A percentile compares a stretch with the other conserved stretches of the same genome.
phyloP scores from a whole-genome alignment of 2,797 vertebrate species.

The Scarus forsteni region DNA sequence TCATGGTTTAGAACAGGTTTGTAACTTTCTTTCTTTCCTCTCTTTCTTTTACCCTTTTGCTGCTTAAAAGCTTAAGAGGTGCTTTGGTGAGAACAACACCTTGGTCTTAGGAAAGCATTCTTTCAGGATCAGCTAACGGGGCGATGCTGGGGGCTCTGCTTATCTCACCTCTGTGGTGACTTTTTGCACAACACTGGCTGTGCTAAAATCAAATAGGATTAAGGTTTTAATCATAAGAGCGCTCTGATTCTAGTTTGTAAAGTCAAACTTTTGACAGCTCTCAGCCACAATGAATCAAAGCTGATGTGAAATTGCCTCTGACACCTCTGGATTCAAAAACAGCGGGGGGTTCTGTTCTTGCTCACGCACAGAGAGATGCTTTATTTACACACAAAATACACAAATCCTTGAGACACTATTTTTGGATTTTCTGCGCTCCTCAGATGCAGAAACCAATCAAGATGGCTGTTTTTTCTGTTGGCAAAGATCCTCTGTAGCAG shows the following conservation, averaged over 20 bases:
- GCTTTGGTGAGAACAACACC: conserved; percentile 55
- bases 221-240: conserved; percentile 26
- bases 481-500: conserved; percentile 26
- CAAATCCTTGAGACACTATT: conserved; percentile 8
- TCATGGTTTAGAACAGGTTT: no score
- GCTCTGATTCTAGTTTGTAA: conserved; percentile 26
- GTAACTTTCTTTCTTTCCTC: background rate
- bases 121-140: conserved; percentile 47
- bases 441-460: conserved; percentile 12
- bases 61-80: conserved; percentile 49
- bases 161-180: conserved; percentile 34
- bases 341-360: conserved; percentile 21
- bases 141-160: conserved; percentile 14
- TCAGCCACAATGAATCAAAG: conserved; percentile 9
- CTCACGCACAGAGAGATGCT: conserved; percentile 15
- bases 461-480: conserved; percentile 9
- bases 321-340: conserved; percentile 19
- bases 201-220: conserved; percentile 24
- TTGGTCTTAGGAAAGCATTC: conserved; percentile 43
- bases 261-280: conserved; percentile 9
- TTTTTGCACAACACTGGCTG: conserved; percentile 13
- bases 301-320: conserved; percentile 34
- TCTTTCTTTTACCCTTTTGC: background rate
- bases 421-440: conserved; percentile 25
- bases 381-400: conserved; percentile 29